Percentiles rank a stretch among this genome's conserved stretches.
Evolutionary conservation across 2,888 invertebrate genomes (phyloP).

Genomic region (Lysandra coridon): DNA sequence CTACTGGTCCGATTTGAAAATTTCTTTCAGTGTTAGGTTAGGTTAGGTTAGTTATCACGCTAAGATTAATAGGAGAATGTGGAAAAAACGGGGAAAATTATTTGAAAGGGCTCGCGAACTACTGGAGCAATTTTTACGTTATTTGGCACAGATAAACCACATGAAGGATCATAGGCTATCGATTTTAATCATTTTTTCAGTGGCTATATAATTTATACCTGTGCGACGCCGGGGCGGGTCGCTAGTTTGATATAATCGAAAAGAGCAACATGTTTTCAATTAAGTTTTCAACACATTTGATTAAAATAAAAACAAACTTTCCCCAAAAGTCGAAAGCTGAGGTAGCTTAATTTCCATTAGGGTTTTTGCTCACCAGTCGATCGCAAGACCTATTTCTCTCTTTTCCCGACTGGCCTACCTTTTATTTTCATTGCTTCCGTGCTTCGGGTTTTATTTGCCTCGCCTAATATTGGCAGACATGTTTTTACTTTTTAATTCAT

Average conservation of each 20-base stretch:
- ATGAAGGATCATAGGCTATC: too few relatives aligned
- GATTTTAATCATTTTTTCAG: too few relatives aligned
- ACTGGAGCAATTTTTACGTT: too few relatives aligned
- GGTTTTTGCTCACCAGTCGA: conserved; percentile 29
- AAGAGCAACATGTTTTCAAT: neutral
- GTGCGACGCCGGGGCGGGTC: too few relatives aligned
- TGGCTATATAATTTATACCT: too few relatives aligned
- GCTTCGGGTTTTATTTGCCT: conserved; percentile 12
- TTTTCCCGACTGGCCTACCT: neutral
- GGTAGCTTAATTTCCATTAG: conserved; percentile 32
- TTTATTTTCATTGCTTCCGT: conserved; percentile 24
- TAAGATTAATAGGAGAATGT: too few relatives aligned
- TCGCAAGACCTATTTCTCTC: conserved; percentile 30
- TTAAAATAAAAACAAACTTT: conserved; percentile 32
- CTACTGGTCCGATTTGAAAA: too few relatives aligned
- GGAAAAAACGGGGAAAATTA: too few relatives aligned
- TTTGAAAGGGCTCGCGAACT: too few relatives aligned
- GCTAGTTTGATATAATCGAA: neutral
- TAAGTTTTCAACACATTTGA: conserved; percentile 19
- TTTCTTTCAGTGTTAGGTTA: too few relatives aligned
- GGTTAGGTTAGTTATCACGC: too few relatives aligned
- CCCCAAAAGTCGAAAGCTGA: conserved; percentile 36
- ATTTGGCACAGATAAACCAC: too few relatives aligned
- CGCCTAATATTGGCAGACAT: conserved; percentile 2
- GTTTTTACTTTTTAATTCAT: conserved; percentile 14